A percentile compares a stretch with the other conserved stretches of the same genome.
phyloP scores from a whole-genome alignment of 2,797 vertebrate species.

The Phalloptychus januarius region DNA sequence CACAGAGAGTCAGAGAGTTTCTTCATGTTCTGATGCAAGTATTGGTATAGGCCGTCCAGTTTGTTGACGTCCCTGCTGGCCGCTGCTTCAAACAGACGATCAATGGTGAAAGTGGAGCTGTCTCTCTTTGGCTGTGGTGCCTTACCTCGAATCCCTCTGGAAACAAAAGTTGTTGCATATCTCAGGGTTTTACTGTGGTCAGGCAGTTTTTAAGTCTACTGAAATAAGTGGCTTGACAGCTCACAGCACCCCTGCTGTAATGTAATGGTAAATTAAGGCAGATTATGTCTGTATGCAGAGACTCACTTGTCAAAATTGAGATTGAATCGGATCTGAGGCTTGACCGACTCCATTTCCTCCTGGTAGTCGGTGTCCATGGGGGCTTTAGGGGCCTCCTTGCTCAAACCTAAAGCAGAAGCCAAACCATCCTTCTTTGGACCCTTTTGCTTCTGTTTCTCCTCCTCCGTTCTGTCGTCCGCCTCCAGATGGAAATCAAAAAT shows the following conservation, averaged over 20 bases:
- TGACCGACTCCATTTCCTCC: constrained; percentile 76
- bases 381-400: constrained; percentile 69
- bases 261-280: not conserved
- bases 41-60: constrained; percentile 71
- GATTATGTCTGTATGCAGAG: constrained; percentile 26
- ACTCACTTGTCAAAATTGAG: constrained; percentile 77
- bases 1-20: constrained; percentile 77
- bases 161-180: constrained; percentile 11
- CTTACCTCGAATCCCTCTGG: constrained; percentile 58
- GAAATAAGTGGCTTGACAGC: constrained; percentile 11
- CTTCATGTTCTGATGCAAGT: constrained; percentile 67
- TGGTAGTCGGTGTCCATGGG: constrained; percentile 89
- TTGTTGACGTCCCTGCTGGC: constrained; percentile 63
- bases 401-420: constrained; percentile 69
- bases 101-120: constrained; percentile 51
- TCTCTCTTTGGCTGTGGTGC: constrained; percentile 4
- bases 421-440: constrained; percentile 51
- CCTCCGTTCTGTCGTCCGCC: constrained; percentile 80
- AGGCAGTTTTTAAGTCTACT: constrained; percentile 2
- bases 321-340: constrained; percentile 81
- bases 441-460: constrained; percentile 68
- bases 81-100: constrained; percentile 73
- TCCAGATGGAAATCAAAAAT: constrained; percentile 75
- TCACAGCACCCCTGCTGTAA: constrained; percentile 13
- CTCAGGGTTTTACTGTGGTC: not conserved